These are phyloP conservation scores for Ancistrus triradiatus DNA, from an alignment of 2,113 vertebrate genomes.

Conservation along the genomic window DNA sequence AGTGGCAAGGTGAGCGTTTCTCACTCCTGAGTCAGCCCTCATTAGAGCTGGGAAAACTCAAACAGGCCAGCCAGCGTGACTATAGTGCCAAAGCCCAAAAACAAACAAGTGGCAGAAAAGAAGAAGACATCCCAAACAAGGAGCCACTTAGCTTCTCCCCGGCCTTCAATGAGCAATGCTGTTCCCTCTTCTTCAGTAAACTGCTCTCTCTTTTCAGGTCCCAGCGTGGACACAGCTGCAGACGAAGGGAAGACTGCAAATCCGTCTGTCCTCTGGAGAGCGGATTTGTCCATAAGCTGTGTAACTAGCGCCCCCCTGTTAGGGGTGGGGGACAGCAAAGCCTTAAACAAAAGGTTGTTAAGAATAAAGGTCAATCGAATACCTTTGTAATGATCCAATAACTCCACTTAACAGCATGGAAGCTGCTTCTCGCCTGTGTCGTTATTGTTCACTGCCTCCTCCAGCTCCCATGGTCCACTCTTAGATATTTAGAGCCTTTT, in stretches of 20 bases:
- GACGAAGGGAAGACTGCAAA: conserved; percentile 26
- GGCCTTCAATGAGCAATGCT: conserved; percentile 43
- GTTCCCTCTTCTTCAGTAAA: conserved; percentile 56
- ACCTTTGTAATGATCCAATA: conserved; percentile 42
- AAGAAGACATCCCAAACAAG: conserved; percentile 26
- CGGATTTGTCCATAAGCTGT: conserved; percentile 40
- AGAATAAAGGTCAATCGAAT: conserved; percentile 34
- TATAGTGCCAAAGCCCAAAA: conserved; percentile 36
- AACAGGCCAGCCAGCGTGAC: conserved; percentile 41
- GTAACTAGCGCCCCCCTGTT: conserved; percentile 36
- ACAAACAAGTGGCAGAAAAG: conserved; percentile 46
- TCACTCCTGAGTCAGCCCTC: conserved; percentile 20
- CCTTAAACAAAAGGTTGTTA: conserved; percentile 41
- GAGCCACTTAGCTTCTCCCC: conserved; percentile 36
- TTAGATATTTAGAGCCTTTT: conserved; percentile 4
- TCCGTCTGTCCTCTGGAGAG: conserved; percentile 14
- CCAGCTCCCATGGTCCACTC: conserved; percentile 1
- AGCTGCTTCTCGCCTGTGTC: conserved; percentile 1
- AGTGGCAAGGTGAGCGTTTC: conserved; percentile 42
- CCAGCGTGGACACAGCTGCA: conserved; percentile 44
- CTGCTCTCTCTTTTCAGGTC: conserved; percentile 46
- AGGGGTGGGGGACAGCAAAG: conserved; percentile 28
- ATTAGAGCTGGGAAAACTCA: conserved; percentile 45
- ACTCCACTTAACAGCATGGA: conserved; percentile 31
- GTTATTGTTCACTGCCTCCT: conserved; percentile 23